Conservation (phyloP, 2,113 vertebrate species). For the Chauna torquata region DNA sequence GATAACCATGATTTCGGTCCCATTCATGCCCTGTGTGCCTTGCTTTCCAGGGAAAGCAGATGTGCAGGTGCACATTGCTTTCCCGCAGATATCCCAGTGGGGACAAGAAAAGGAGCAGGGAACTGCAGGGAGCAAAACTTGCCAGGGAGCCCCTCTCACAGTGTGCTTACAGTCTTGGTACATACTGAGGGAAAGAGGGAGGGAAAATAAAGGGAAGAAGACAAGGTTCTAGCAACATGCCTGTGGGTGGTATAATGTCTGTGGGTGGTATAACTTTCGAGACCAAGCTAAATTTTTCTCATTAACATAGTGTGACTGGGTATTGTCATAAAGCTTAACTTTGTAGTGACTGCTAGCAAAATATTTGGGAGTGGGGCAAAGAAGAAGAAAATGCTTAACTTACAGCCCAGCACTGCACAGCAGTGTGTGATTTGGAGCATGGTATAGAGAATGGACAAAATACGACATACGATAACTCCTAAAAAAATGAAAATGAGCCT, state of each 20-base stretch:
- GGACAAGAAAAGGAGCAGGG: not conserved
- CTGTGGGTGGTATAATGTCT: not conserved
- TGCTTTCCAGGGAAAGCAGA: not conserved
- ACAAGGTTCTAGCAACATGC: not conserved
- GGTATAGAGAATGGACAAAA: not conserved
- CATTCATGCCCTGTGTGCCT: not conserved
- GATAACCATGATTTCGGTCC: not conserved
- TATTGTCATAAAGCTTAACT: slow-evolving; percentile 27
- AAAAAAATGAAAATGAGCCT: not conserved
- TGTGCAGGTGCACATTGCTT: not conserved
- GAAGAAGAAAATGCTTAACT: not conserved
- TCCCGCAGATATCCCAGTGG: not conserved
- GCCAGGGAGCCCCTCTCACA: accelerated
- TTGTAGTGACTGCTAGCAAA: slow-evolving; percentile 16
- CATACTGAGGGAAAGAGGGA: not conserved
- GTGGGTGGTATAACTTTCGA: slow-evolving; percentile 24
- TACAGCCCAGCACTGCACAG: not conserved
- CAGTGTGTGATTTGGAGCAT: not conserved
- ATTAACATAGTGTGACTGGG: not conserved
- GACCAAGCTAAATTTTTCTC: not conserved
- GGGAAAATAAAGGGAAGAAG: slow-evolving; percentile 14
- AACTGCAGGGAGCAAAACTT: not conserved
- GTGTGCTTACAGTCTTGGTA: not conserved
- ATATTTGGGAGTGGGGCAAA: not conserved
- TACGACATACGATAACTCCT: not conserved